These are phyloP conservation scores for Axea sp. DNA, from an alignment of 2,888 invertebrate species.

Conservation along the genomic window DNA sequence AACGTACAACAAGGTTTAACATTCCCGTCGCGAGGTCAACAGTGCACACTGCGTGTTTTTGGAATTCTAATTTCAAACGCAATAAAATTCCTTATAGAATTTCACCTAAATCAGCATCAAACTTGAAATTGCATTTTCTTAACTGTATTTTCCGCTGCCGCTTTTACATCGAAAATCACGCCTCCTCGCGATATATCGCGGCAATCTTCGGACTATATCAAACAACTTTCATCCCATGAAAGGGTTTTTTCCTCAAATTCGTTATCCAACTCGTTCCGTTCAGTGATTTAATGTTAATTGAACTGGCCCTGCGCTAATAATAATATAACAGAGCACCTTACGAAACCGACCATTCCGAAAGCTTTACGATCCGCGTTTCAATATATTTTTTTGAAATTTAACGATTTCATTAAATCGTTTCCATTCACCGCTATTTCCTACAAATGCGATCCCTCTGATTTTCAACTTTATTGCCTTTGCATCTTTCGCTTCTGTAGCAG, in stretches of 20 bases:
- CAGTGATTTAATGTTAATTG: constrained; percentile 64
- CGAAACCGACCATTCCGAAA: constrained; percentile 48
- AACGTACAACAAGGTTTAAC: no score
- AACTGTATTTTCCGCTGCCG: no score
- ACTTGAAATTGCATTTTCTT: no score
- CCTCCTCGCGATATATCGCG: no score
- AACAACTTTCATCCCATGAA: constrained; percentile 7
- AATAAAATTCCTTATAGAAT: no score
- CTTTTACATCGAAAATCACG: no score
- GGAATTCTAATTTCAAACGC: no score
- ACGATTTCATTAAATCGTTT: constrained; percentile 53
- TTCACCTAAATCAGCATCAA: no score
- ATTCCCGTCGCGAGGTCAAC: no score
- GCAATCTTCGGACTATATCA: constrained; percentile 13
- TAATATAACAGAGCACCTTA: constrained; percentile 35
- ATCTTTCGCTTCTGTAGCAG: no score
- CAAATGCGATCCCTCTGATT: constrained; percentile 14
- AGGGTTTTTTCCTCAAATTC: constrained; percentile 13
- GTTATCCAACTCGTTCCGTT: constrained; percentile 31
- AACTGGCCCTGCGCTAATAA: constrained; percentile 41
- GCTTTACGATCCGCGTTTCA: constrained; percentile 61
- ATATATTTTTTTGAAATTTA: no score
- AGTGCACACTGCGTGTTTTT: no score
- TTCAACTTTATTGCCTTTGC: constrained; percentile 23
- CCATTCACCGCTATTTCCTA: constrained; percentile 39